Conservation (phyloP, 2,888 invertebrate genomes). For the Junonia oenone region DNA sequence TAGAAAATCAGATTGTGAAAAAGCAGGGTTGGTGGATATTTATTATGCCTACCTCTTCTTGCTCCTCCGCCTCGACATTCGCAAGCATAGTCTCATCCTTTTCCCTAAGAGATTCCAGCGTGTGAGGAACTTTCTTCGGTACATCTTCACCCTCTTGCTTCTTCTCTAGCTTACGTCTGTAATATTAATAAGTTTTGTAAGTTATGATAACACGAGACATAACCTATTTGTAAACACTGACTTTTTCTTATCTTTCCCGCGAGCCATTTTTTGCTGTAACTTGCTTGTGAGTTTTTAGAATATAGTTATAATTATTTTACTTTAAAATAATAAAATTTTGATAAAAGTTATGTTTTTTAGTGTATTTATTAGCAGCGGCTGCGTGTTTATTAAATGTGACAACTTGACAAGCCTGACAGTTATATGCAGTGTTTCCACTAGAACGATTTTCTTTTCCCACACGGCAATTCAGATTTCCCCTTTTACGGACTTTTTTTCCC, state of each 20-base stretch:
- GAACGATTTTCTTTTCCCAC: no score
- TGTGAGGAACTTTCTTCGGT: slow-evolving; percentile 85
- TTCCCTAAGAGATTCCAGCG: slow-evolving; percentile 94
- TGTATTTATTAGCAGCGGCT: no score
- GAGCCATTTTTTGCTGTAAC: slow-evolving; percentile 52
- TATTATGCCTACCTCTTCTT: slow-evolving; percentile 80
- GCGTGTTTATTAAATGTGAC: no score
- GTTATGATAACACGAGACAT: slow-evolving; percentile 16
- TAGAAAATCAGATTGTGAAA: no score
- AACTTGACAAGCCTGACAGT: no score
- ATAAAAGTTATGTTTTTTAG: no score
- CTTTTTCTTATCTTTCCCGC: slow-evolving; percentile 73
- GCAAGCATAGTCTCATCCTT: slow-evolving; percentile 93
- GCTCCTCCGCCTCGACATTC: slow-evolving; percentile 87
- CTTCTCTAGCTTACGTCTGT: slow-evolving; percentile 68
- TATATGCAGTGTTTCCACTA: no score
- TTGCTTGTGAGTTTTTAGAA: not conserved
- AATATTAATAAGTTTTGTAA: slow-evolving; percentile 9
- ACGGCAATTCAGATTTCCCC: no score
- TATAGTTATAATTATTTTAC: not conserved
- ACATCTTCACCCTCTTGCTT: slow-evolving; percentile 72
- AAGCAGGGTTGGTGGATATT: not conserved
- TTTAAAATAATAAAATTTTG: no score
- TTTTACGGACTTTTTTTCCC: no score
- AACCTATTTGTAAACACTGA: slow-evolving; percentile 43